These are phyloP conservation scores for Spheniscus mendiculus DNA, from an alignment of 2,113 vertebrate genomes.

Conservation along the genomic window DNA sequence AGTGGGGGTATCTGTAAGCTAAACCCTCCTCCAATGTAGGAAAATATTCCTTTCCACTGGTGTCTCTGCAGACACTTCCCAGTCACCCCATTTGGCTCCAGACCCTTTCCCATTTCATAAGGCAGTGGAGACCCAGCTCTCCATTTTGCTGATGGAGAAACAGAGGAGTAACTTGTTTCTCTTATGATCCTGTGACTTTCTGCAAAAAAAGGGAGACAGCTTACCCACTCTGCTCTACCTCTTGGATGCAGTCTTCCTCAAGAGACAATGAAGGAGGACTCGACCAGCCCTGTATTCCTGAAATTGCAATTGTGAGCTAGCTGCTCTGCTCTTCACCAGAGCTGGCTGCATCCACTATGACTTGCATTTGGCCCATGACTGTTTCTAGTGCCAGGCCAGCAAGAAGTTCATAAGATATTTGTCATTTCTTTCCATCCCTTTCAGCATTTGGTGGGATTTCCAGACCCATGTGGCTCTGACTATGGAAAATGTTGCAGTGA, in stretches of 20 bases:
- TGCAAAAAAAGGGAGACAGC: neutral
- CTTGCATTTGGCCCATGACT: neutral
- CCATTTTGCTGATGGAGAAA: neutral
- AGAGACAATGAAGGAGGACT: neutral
- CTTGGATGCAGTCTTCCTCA: neutral
- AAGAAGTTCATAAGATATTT: neutral
- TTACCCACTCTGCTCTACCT: neutral
- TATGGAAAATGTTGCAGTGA: slow-evolving; percentile 34
- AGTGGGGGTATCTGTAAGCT: neutral
- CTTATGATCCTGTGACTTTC: neutral
- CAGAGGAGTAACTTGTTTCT: neutral
- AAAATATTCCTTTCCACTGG: neutral
- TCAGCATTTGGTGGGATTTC: neutral
- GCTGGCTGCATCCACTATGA: neutral
- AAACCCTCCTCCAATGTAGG: neutral
- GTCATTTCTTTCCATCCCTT: neutral
- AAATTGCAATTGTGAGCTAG: neutral
- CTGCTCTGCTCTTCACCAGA: neutral
- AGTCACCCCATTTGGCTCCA: neutral
- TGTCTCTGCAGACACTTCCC: neutral
- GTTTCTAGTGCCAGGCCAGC: neutral
- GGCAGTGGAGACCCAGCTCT: neutral
- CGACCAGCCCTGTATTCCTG: neutral
- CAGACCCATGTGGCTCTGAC: neutral
- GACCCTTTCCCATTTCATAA: neutral